Conservation (phyloP, 2,888 invertebrate genomes). For the Operophtera brumata region DNA sequence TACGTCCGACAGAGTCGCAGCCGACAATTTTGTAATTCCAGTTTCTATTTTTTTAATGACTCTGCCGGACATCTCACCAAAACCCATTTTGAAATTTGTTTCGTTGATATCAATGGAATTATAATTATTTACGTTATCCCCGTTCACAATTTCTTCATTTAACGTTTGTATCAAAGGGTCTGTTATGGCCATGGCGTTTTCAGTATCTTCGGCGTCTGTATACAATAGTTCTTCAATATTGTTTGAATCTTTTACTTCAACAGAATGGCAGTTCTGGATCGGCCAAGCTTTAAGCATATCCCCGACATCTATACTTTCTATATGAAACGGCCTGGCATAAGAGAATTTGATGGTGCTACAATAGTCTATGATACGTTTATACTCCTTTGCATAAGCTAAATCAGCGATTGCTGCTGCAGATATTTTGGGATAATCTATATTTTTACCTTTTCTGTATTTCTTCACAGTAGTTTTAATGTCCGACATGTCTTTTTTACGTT, state of each 20-base stretch:
- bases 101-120: constrained; percentile 47
- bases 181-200: constrained; percentile 10
- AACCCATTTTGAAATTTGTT: constrained; percentile 77
- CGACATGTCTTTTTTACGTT: constrained; percentile 56
- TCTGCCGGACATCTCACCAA: constrained; percentile 81
- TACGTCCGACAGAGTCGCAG: constrained; percentile 82
- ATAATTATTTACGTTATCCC: constrained; percentile 44
- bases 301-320: constrained; percentile 57
- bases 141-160: constrained; percentile 57
- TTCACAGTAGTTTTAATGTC: constrained; percentile 46
- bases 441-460: constrained; percentile 65
- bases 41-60: constrained; percentile 73
- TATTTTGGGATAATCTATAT: constrained; percentile 63
- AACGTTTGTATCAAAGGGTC: constrained; percentile 56
- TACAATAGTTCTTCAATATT: constrained; percentile 45
- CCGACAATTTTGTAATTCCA: constrained; percentile 70
- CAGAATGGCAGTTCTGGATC: constrained; percentile 35
- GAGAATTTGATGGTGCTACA: constrained; percentile 66
- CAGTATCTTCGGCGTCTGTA: constrained; percentile 34
- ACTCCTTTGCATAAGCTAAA: constrained; percentile 57
- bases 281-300: constrained; percentile 58
- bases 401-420: constrained; percentile 40
- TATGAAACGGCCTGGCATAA: constrained; percentile 62
- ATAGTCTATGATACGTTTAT: constrained; percentile 57
- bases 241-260: constrained; percentile 23